A percentile compares a stretch with the other conserved stretches of the same genome.
Conservation (phyloP, 23 tunicate species). For the Trididemnum nubilum region DNA sequence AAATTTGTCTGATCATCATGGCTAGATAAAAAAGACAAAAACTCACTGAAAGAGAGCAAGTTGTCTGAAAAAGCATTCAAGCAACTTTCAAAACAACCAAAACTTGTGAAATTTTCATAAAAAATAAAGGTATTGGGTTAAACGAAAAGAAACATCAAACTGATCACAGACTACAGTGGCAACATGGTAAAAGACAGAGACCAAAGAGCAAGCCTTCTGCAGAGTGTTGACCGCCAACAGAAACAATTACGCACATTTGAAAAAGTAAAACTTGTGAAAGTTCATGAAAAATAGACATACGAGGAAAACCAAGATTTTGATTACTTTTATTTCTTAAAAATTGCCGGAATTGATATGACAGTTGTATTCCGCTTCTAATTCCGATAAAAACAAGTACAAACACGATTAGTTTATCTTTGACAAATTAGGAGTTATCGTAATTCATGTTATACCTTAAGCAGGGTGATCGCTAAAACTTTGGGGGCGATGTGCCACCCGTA, state of each 20-base stretch:
- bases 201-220: neutral
- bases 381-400: neutral
- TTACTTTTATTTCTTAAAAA: neutral
- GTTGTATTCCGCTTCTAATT: neutral
- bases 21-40: no score
- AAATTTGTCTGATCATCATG: no score
- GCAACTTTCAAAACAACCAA: no score
- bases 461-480: constrained; percentile 1
- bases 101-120: no score
- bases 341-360: neutral
- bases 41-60: no score
- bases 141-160: neutral
- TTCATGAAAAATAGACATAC: neutral
- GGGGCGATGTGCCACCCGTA: constrained; percentile 1
- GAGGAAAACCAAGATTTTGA: neutral
- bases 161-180: constrained; percentile 2
- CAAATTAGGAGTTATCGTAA: neutral
- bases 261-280: neutral
- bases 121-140: neutral
- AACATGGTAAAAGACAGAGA: neutral
- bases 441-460: neutral
- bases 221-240: neutral
- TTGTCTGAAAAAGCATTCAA: no score
- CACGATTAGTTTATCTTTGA: neutral
- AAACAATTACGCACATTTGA: neutral